Evolutionary conservation across 2,888 invertebrate genomes (phyloP).

Genomic region (Amphimallon solstitiale): DNA sequence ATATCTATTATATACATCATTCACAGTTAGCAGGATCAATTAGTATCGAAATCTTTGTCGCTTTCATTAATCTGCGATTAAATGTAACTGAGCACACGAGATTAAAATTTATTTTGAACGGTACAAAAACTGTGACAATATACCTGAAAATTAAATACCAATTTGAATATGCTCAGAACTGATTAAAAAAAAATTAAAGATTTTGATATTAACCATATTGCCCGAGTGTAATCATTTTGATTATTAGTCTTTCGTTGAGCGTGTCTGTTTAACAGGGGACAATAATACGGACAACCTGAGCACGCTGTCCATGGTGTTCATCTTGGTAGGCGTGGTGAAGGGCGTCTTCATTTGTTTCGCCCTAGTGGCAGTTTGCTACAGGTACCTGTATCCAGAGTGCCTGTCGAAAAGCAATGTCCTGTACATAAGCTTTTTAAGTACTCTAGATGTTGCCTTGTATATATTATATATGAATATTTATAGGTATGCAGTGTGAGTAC

Average conservation of each 20-base stretch:
- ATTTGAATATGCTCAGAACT: too few relatives aligned
- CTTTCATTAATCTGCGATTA: too few relatives aligned
- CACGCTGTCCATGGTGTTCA: conserved; percentile 90
- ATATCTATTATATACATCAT: too few relatives aligned
- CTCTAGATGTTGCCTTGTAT: conserved; percentile 55
- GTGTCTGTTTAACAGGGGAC: conserved; percentile 71
- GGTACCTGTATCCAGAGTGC: conserved; percentile 68
- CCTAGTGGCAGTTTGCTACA: conserved; percentile 94
- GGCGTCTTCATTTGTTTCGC: conserved; percentile 96
- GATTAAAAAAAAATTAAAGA: too few relatives aligned
- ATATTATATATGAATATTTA: conserved; percentile 41
- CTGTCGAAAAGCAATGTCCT: conserved; percentile 55
- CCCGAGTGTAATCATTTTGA: too few relatives aligned
- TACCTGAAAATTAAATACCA: too few relatives aligned
- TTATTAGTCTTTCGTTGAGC: conserved; percentile 34
- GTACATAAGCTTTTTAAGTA: conserved; percentile 60
- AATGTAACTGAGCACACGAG: too few relatives aligned
- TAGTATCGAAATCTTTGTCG: too few relatives aligned
- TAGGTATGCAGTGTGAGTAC: conserved; percentile 3
- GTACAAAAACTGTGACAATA: too few relatives aligned
- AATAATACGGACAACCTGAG: conserved; percentile 84
- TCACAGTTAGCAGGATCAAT: too few relatives aligned
- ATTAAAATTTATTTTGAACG: too few relatives aligned
- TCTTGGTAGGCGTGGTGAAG: conserved; percentile 91
- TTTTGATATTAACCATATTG: too few relatives aligned